phyloP scores from a whole-genome alignment of 1,140 invertebrate genomes.

The Papilio glaucus region DNA sequence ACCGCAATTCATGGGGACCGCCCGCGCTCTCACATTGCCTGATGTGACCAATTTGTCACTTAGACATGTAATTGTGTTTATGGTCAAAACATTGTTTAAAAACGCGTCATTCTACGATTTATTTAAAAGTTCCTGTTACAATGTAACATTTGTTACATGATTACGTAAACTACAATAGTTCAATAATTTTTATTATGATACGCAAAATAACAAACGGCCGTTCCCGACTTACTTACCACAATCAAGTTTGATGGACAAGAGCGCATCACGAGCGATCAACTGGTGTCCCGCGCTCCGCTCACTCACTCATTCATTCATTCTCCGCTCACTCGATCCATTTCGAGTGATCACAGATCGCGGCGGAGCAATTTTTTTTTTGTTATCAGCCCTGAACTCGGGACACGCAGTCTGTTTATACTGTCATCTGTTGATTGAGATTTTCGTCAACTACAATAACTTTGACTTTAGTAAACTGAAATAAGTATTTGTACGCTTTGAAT shows the following conservation, averaged over 20 bases:
- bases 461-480: no score
- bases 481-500: not conserved
- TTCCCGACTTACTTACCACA: slow-evolving; percentile 48
- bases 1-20: slow-evolving; percentile 52
- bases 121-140: no score
- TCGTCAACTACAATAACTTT: not conserved
- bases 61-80: not conserved
- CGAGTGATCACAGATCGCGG: slow-evolving; percentile 71
- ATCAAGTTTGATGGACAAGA: slow-evolving; percentile 69
- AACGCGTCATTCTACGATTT: no score
- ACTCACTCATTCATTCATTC: slow-evolving; percentile 62
- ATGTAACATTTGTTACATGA: no score
- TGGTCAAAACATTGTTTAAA: not conserved
- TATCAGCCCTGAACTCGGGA: slow-evolving; percentile 42
- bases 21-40: not conserved
- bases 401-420: slow-evolving; percentile 35
- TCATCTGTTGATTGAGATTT: slow-evolving; percentile 13
- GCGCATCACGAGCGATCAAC: slow-evolving; percentile 75
- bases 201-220: slow-evolving; percentile 42
- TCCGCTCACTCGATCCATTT: slow-evolving; percentile 66
- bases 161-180: no score
- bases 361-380: slow-evolving; percentile 50
- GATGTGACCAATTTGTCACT: not conserved
- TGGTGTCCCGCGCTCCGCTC: slow-evolving; percentile 63
- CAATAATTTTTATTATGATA: no score